Conservation (phyloP, 2,888 invertebrate genomes). For the Limnephilus rhombicus region DNA sequence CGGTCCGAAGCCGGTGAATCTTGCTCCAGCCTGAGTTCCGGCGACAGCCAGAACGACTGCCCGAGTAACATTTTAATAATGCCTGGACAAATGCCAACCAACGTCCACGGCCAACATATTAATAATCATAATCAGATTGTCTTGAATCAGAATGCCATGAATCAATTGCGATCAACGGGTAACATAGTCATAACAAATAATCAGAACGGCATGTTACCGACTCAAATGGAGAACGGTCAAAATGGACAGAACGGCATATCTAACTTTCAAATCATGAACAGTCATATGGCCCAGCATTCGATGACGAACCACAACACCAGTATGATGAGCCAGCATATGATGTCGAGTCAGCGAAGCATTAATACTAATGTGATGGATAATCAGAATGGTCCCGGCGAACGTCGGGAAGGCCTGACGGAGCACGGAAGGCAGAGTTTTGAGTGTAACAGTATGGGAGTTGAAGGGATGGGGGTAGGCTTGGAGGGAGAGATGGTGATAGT, state of each 20-base stretch:
- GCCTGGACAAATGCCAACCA: slow-evolving; percentile 66
- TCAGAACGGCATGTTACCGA: slow-evolving; percentile 45
- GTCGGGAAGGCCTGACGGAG: not conserved
- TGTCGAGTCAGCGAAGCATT: slow-evolving; percentile 68
- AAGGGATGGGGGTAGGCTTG: slow-evolving; percentile 45
- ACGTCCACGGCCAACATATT: slow-evolving; percentile 57
- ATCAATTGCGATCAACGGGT: slow-evolving; percentile 47
- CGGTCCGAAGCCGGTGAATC: slow-evolving; percentile 80
- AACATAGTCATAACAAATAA: slow-evolving; percentile 60
- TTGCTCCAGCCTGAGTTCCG: slow-evolving; percentile 76
- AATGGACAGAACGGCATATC: slow-evolving; percentile 69
- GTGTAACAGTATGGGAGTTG: slow-evolving; percentile 70
- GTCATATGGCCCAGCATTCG: slow-evolving; percentile 76
- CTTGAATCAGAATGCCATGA: slow-evolving; percentile 56
- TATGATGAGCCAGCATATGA: slow-evolving; percentile 77
- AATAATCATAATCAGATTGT: slow-evolving; percentile 61
- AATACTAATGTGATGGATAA: slow-evolving; percentile 56
- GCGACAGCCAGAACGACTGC: slow-evolving; percentile 70
- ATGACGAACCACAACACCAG: slow-evolving; percentile 77
- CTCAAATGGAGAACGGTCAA: slow-evolving; percentile 53
- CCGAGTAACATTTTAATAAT: slow-evolving; percentile 65
- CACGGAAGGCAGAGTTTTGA: slow-evolving; percentile 36
- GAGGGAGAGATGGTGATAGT: slow-evolving; percentile 65
- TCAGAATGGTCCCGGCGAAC: not conserved
- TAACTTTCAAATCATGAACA: slow-evolving; percentile 78